Evolutionary conservation across 1,140 invertebrate genomes (phyloP).

Genomic region (Pectinophora gossypiella): DNA sequence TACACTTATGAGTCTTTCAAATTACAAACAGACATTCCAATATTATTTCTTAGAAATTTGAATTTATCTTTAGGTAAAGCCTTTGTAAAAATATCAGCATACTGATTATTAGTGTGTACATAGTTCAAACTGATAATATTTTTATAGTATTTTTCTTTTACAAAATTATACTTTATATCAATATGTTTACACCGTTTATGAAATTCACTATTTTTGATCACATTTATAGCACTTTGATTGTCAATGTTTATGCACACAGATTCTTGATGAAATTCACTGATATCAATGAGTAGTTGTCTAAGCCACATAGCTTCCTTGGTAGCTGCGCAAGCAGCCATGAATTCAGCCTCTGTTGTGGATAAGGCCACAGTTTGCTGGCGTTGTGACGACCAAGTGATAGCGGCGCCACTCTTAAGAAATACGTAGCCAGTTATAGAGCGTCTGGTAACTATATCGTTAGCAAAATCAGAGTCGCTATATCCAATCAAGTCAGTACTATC

Average conservation of each 20-base stretch:
- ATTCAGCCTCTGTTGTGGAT: no score
- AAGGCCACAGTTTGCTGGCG: no score
- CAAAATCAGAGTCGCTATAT: no score
- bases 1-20: no score
- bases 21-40: constrained; percentile 10
- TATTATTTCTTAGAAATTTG: not conserved
- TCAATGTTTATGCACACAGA: constrained; percentile 16
- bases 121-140: constrained; percentile 7
- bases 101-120: constrained; percentile 6
- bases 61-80: constrained; percentile 4
- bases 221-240: constrained; percentile 10
- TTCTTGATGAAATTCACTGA: constrained; percentile 18
- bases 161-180: constrained; percentile 1
- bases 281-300: constrained; percentile 7
- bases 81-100: constrained; percentile 9
- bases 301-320: not conserved
- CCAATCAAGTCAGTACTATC: no score
- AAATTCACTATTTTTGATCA: constrained; percentile 8
- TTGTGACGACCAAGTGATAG: no score
- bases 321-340: constrained; percentile 1
- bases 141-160: not conserved
- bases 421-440: no score
- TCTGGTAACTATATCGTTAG: no score
- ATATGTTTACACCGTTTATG: constrained; percentile 1
- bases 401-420: no score